Percentiles rank a stretch among this genome's conserved stretches.
Conservation (phyloP, 2,113 vertebrate species). For the Chrysemys picta region DNA sequence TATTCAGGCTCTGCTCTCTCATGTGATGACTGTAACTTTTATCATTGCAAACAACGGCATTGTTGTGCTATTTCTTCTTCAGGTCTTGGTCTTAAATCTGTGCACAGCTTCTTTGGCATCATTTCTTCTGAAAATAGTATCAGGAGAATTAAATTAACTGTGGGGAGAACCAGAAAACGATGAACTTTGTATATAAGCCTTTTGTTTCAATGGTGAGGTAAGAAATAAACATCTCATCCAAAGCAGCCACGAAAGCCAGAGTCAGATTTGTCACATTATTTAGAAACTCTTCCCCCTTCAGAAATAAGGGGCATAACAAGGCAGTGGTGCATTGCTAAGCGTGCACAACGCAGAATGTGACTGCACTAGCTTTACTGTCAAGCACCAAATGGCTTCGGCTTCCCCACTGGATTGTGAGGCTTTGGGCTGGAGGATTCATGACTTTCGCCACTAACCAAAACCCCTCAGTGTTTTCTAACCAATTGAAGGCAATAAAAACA, state of each 20-base stretch:
- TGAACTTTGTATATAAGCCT: neutral
- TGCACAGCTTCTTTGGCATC: no score
- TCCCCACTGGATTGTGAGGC: neutral
- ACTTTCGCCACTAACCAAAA: neutral
- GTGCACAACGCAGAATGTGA: neutral
- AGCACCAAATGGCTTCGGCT: neutral
- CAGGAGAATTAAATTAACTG: neutral
- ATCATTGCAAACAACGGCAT: neutral
- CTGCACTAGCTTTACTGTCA: neutral
- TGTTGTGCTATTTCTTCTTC: neutral
- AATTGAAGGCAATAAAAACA: neutral
- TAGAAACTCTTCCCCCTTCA: constrained; percentile 3
- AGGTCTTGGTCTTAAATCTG: neutral
- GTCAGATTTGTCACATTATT: neutral
- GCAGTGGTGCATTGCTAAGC: neutral
- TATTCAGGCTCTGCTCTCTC: neutral
- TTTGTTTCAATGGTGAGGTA: neutral
- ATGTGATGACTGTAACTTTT: neutral
- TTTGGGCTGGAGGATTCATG: neutral
- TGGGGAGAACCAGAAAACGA: neutral
- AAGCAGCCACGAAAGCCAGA: constrained; percentile 7
- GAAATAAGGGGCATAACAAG: neutral
- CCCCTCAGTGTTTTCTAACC: neutral
- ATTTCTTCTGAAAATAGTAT: neutral
- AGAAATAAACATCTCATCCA: neutral